phyloP scores from a whole-genome alignment of 2,888 invertebrate species.

The Chromoteleia sp. region DNA sequence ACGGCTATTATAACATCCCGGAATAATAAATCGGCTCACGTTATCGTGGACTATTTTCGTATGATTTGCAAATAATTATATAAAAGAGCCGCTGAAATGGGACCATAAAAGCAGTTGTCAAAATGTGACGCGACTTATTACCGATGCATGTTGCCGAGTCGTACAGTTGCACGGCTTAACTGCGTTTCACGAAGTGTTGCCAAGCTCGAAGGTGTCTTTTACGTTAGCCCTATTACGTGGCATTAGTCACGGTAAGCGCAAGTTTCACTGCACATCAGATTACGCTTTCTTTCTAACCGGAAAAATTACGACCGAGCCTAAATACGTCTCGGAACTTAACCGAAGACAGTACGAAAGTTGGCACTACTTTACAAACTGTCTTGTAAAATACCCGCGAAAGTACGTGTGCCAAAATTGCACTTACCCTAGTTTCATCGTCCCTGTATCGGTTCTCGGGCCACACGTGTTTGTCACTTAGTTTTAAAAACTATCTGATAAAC shows the following conservation, averaged over 20 bases:
- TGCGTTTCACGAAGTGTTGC: conserved; percentile 55
- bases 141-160: conserved; percentile 41
- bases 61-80: conserved; percentile 39
- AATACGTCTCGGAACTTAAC: conserved; percentile 37
- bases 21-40: conserved; percentile 4
- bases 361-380: conserved; percentile 35
- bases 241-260: conserved; percentile 51
- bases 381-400: conserved; percentile 43
- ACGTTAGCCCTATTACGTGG: conserved; percentile 38
- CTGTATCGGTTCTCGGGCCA: background rate
- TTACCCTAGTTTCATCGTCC: conserved; percentile 48
- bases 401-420: conserved; percentile 59
- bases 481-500: conserved; percentile 29
- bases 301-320: conserved; percentile 49
- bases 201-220: conserved; percentile 49
- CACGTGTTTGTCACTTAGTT: conserved; percentile 31
- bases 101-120: conserved; percentile 40
- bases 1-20: background rate
- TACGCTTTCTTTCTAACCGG: conserved; percentile 35
- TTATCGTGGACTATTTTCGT: background rate
- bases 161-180: conserved; percentile 23
- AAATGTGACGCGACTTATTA: conserved; percentile 46
- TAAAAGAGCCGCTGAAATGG: conserved; percentile 20
- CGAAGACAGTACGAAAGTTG: conserved; percentile 38
- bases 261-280: conserved; percentile 57